phyloP scores from a whole-genome alignment of 2,797 vertebrate species.

The Lepilemur septentrionalis region DNA sequence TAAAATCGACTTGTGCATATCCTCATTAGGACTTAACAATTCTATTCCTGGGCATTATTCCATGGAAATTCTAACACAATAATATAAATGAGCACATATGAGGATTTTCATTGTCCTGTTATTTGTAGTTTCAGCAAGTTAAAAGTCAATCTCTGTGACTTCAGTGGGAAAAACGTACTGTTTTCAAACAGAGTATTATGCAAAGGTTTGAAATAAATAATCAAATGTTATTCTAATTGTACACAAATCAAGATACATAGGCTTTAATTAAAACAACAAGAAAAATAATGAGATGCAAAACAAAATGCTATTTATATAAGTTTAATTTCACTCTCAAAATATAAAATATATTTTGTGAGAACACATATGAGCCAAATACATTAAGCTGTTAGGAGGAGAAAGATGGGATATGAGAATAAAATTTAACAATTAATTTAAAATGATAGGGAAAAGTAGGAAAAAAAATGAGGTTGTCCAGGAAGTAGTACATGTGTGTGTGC shows the following conservation, averaged over 20 bases:
- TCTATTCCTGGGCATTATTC: neutral
- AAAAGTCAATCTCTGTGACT: neutral
- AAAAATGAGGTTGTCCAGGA: neutral
- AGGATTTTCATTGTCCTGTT: neutral
- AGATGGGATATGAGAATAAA: neutral
- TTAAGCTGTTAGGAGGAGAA: neutral
- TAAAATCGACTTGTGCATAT: neutral
- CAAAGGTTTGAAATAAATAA: neutral
- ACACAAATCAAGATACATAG: neutral
- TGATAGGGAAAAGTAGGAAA: neutral
- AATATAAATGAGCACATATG: neutral
- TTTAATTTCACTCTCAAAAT: neutral
- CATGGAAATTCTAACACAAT: neutral
- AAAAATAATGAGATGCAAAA: neutral
- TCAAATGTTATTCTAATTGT: neutral
- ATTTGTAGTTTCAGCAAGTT: neutral
- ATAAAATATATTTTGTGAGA: neutral
- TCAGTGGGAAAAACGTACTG: neutral
- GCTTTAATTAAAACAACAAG: neutral
- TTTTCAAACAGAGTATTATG: neutral
- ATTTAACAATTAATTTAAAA: neutral
- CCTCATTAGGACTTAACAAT: neutral
- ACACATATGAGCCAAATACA: neutral
- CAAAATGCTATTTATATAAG: neutral
- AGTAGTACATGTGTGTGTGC: neutral